Base-by-base conservation (phyloP, 2,888 invertebrate genomes). In the Diaprepes abbreviatus region DNA sequence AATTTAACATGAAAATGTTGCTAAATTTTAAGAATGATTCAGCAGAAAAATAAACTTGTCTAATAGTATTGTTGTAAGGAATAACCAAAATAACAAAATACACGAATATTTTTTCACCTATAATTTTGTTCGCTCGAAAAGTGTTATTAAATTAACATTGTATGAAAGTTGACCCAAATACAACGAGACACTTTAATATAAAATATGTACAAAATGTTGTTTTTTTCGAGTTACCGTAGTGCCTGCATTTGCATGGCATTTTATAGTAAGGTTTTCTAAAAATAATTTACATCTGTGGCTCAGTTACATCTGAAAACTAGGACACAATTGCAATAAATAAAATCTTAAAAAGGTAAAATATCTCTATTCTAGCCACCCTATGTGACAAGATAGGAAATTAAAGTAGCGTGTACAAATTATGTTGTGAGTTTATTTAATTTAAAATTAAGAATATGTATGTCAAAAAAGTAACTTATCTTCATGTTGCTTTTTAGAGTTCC, bases 171-270 rank as follows among this genome's bases (percentile, higher is more conserved):
- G 36, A 38, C 36, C 36, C 14, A 38, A 10, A 38, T 28, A 16
- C 12, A 38, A 2, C 36, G n/a, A 38, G n/a, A n/a, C 14, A 38
- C 14, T 14, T 12, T 38, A 14, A 2, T 16, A 14, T 14, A 38
- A 38, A 38, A 38, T 14, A 38, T 38, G 36, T 38, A 38, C 14
- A 38, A 35, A 38, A 38, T 38, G 14, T 38, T n/a, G 14, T n/a
- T 12, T 38, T 38, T 16, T 38, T 12, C 36, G 9, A 14, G 14
- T n/a, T 14, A 12, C 14, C 14, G 12, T 3, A 12, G 36, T 14
- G 36, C 36, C 6, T 14, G 6, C 36, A 14, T 38, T 14, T 38
- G 36, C 36, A 38, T 38, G 14, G 36, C 12, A 6, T 16, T 38
- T 38, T 38, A 1, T 14, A 38, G 14, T 6, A 14, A 3, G n/a